Evolutionary conservation across 2,113 vertebrate species (phyloP).

Genomic region (Crocuta crocuta): DNA sequence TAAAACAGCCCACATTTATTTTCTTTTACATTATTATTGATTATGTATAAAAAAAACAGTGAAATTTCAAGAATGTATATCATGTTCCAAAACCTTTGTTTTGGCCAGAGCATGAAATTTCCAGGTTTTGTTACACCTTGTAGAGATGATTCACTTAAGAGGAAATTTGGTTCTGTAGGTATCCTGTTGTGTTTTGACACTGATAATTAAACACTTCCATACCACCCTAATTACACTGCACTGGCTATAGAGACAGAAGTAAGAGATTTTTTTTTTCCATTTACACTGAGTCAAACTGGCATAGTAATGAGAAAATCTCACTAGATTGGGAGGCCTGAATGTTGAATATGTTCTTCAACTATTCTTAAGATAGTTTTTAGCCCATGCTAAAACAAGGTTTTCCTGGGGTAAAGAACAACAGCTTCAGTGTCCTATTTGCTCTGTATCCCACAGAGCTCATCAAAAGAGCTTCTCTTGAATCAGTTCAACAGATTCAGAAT

Average conservation of each 20-base stretch:
- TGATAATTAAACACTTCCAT: conserved; percentile 43
- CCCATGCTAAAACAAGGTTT: neutral
- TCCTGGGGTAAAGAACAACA: neutral
- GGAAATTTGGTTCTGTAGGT: neutral
- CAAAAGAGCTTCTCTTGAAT: neutral
- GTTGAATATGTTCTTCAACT: conserved; percentile 9
- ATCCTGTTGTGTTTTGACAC: neutral
- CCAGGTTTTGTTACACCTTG: neutral
- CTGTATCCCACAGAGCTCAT: neutral
- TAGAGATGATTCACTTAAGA: neutral
- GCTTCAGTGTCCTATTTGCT: neutral
- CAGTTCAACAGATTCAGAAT: neutral
- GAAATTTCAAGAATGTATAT: neutral
- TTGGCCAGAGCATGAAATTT: neutral
- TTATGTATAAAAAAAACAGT: neutral
- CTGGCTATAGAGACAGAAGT: neutral
- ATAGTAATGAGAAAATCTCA: conserved; percentile 37
- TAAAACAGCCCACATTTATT: neutral
- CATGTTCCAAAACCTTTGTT: neutral
- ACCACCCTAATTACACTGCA: conserved; percentile 32
- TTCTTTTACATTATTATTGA: neutral
- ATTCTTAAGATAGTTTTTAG: neutral
- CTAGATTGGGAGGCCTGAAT: neutral
- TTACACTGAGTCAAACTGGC: conserved; percentile 54
- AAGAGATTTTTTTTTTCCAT: neutral